These are phyloP conservation scores for Bothrops alternatus DNA, from an alignment of 2,797 vertebrate genomes.

Conservation along the genomic window DNA sequence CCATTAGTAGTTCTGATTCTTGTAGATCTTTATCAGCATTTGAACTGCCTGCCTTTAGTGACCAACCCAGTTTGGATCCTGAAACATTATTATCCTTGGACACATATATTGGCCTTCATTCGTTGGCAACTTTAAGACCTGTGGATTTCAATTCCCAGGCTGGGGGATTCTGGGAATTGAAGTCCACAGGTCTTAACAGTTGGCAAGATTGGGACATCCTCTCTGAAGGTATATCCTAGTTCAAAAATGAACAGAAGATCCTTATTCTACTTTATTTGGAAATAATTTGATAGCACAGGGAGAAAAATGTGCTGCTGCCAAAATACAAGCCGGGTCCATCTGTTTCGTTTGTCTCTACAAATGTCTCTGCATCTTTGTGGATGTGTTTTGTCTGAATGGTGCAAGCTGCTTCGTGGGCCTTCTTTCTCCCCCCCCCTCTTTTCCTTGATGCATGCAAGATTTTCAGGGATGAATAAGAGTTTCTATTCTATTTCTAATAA, in stretches of 20 bases:
- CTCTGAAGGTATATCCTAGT: background rate
- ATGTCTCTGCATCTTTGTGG: background rate
- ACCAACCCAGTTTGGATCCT: background rate
- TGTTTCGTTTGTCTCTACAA: background rate
- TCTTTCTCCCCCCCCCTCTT: fast-evolving
- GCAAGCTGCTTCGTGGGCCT: background rate
- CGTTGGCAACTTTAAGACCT: too few species aligned
- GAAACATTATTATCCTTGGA: background rate
- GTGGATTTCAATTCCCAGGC: too few species aligned
- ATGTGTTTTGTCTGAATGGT: background rate
- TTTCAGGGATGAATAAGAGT: background rate
- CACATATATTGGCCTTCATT: too few species aligned
- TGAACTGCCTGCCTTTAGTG: background rate
- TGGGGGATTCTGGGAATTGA: background rate
- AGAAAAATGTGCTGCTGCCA: background rate
- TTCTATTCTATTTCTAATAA: background rate
- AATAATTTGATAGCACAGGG: background rate
- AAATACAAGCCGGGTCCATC: background rate
- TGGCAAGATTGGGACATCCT: background rate
- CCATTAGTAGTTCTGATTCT: too few species aligned
- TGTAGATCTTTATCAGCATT: too few species aligned
- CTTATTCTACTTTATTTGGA: background rate
- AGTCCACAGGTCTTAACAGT: background rate
- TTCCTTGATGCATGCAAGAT: background rate
- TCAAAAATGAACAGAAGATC: background rate